These are phyloP conservation scores for Glaucopsyche alexis DNA, from an alignment of 2,888 invertebrate genomes.

Conservation along the genomic window DNA sequence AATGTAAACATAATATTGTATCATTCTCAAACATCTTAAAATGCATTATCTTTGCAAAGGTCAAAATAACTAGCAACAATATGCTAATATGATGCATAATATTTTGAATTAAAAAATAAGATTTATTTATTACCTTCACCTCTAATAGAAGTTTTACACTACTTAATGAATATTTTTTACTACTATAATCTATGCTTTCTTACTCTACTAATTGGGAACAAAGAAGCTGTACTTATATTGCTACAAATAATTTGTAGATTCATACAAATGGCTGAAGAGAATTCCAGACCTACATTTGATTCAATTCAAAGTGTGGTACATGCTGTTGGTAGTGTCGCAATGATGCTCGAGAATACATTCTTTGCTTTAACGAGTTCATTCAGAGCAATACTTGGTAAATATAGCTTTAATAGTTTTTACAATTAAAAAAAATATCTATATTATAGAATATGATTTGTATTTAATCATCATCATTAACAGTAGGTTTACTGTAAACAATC, in stretches of 20 bases:
- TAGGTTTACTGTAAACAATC: no score
- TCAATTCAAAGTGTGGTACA: conserved; percentile 95
- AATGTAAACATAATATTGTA: background rate
- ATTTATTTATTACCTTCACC: no score
- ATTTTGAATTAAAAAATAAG: no score
- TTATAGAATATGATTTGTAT: background rate
- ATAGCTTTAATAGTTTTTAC: background rate
- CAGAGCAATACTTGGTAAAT: conserved; percentile 89
- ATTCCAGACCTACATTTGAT: conserved; percentile 94
- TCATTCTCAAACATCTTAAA: background rate
- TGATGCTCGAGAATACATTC: conserved; percentile 98
- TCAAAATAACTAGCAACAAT: background rate
- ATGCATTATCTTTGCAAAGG: background rate
- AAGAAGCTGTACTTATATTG: background rate
- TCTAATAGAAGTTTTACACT: no score
- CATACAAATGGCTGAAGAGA: conserved; percentile 93
- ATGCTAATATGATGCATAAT: background rate
- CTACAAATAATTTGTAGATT: conserved; percentile 75
- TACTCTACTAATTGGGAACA: no score
- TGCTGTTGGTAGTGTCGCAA: conserved; percentile 95
- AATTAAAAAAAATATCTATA: background rate
- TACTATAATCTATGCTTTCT: no score
- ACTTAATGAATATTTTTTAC: no score
- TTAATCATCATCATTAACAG: background rate
- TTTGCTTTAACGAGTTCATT: conserved; percentile 97